These are phyloP conservation scores for Crenuchus spilurus DNA, from an alignment of 2,797 vertebrate genomes.

Conservation along the genomic window DNA sequence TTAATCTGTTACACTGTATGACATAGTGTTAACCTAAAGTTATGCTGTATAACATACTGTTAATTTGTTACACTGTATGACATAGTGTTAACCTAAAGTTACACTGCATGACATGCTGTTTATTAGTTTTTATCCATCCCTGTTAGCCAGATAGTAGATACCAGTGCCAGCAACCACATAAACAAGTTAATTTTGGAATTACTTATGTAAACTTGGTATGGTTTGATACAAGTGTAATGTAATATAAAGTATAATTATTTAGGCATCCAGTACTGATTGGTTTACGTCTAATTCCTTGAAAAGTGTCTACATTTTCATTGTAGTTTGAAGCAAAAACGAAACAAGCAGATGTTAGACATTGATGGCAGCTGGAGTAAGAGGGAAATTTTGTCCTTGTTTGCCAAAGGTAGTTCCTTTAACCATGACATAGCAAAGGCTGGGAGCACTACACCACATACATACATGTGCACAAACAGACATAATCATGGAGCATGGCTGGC, in stretches of 20 bases:
- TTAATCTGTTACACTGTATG: background rate
- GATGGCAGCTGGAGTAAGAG: background rate
- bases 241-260: no score
- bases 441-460: background rate
- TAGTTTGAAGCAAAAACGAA: background rate
- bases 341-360: background rate
- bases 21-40: background rate
- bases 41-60: background rate
- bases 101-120: background rate
- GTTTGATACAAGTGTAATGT: no score
- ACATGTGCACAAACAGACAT: background rate
- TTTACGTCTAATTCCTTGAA: no score
- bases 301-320: no score
- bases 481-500: conserved; percentile 66
- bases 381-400: background rate
- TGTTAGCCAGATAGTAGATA: no score
- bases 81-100: background rate
- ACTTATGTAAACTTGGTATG: no score
- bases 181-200: no score
- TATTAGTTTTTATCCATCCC: no score
- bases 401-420: background rate
- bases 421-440: background rate
- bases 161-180: no score
- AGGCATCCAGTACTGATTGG: no score
- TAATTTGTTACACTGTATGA: background rate